Evolutionary conservation across 1,140 invertebrate species (phyloP).

Genomic region (Acromyrmex echinatior): DNA sequence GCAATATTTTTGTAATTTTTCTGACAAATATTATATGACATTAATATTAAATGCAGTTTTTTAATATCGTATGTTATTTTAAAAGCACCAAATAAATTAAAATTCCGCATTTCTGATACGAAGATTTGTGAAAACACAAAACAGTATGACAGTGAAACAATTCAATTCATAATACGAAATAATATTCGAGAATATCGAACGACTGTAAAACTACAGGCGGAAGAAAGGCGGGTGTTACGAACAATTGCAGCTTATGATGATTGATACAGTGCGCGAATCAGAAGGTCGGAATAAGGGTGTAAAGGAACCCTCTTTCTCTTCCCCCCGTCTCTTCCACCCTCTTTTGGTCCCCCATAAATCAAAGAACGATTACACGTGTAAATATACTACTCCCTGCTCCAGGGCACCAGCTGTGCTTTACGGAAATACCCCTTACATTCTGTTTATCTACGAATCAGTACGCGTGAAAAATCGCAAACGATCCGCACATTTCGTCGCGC

Average conservation of each 20-base stretch:
- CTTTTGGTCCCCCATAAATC: constrained; percentile 70
- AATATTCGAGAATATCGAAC: background rate
- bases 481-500: constrained; percentile 34
- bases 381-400: constrained; percentile 67
- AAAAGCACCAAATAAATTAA: background rate
- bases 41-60: background rate
- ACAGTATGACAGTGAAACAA: background rate
- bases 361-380: constrained; percentile 74
- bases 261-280: constrained; percentile 49
- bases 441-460: constrained; percentile 68
- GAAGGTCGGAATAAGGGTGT: constrained; percentile 23
- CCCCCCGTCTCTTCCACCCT: background rate
- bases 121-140: background rate
- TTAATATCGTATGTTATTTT: background rate
- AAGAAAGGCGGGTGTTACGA: constrained; percentile 42
- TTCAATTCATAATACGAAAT: constrained; percentile 19
- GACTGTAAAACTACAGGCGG: constrained; percentile 35
- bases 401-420: constrained; percentile 57
- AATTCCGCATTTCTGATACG: background rate
- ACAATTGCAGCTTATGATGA: constrained; percentile 57
- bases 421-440: constrained; percentile 60
- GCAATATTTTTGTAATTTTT: background rate
- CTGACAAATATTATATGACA: background rate
- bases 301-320: constrained; percentile 29
- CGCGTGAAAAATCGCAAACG: constrained; percentile 68